A percentile compares a stretch with the other conserved stretches of the same genome.
phyloP scores from a whole-genome alignment of 2,113 vertebrate genomes.

The Poicephalus meyeri region DNA sequence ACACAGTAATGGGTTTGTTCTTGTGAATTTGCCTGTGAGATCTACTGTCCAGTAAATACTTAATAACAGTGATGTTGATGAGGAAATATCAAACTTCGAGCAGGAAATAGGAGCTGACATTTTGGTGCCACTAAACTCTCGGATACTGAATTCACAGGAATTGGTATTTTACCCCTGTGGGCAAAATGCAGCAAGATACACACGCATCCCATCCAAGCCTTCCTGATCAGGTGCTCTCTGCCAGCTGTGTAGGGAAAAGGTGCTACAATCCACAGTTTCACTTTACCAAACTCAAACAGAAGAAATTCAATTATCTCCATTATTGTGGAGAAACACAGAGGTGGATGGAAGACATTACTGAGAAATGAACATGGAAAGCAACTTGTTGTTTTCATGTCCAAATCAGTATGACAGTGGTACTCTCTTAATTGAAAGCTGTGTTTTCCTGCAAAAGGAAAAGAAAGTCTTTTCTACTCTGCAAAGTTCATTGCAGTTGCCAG shows the following conservation, averaged over 20 bases:
- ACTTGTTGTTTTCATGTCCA: constrained; percentile 16
- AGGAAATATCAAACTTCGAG: not conserved
- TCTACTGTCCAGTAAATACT: not conserved
- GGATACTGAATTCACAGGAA: not conserved
- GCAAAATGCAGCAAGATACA: not conserved
- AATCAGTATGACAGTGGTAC: not conserved
- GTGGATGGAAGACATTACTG: not conserved
- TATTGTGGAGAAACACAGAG: not conserved
- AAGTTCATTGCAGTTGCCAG: not conserved
- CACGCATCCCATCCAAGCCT: not conserved
- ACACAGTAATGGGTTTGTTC: not conserved
- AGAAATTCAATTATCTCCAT: not conserved
- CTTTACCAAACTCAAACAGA: not conserved
- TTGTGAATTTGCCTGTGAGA: not conserved
- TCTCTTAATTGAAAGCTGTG: constrained; percentile 19
- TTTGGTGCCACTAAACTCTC: not conserved
- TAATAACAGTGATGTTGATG: not conserved
- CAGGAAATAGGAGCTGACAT: not conserved
- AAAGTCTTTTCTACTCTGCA: not conserved
- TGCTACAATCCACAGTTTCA: not conserved
- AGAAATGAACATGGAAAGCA: constrained; percentile 30
- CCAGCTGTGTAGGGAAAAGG: not conserved
- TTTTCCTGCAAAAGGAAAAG: constrained; percentile 2
- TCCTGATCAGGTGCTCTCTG: not conserved
- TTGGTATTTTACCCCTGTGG: not conserved